These are phyloP conservation scores for Noctuana brunneofusca DNA, from an alignment of 2,888 invertebrate genomes.

Conservation along the genomic window DNA sequence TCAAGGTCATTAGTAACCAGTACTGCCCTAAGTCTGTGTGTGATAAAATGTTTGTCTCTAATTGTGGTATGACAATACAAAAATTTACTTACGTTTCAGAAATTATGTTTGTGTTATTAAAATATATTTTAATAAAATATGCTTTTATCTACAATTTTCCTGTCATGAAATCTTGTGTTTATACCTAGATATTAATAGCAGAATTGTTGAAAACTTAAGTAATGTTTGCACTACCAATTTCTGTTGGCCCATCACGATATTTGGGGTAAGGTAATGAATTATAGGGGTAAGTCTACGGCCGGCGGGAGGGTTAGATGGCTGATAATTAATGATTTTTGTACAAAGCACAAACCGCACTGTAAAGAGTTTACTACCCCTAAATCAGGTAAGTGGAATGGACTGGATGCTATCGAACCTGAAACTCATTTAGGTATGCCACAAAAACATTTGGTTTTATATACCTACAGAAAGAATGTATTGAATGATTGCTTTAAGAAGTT, in stretches of 20 bases:
- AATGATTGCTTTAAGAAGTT: too few relatives aligned
- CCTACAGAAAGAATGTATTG: too few relatives aligned
- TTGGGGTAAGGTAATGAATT: conserved; percentile 46
- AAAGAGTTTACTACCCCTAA: conserved; percentile 45
- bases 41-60: too few relatives aligned
- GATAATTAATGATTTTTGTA: conserved; percentile 78
- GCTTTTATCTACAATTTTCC: too few relatives aligned
- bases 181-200: too few relatives aligned
- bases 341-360: conserved; percentile 52
- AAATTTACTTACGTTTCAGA: too few relatives aligned
- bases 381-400: conserved; percentile 30
- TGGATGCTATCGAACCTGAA: conserved; percentile 12
- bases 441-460: not conserved
- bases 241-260: conserved; percentile 26
- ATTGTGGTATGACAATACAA: too few relatives aligned
- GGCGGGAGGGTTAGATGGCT: conserved; percentile 52
- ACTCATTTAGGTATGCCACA: not conserved
- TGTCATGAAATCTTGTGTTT: too few relatives aligned
- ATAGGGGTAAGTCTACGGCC: conserved; percentile 45
- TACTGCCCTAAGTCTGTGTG: too few relatives aligned
- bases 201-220: conserved; percentile 14
- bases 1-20: too few relatives aligned
- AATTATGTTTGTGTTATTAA: too few relatives aligned
- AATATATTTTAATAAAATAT: too few relatives aligned
- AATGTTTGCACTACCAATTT: conserved; percentile 21